A percentile compares a stretch with the other conserved stretches of the same genome.
Conservation (phyloP, 2,888 invertebrate genomes). For the Chrysolina haemoptera region DNA sequence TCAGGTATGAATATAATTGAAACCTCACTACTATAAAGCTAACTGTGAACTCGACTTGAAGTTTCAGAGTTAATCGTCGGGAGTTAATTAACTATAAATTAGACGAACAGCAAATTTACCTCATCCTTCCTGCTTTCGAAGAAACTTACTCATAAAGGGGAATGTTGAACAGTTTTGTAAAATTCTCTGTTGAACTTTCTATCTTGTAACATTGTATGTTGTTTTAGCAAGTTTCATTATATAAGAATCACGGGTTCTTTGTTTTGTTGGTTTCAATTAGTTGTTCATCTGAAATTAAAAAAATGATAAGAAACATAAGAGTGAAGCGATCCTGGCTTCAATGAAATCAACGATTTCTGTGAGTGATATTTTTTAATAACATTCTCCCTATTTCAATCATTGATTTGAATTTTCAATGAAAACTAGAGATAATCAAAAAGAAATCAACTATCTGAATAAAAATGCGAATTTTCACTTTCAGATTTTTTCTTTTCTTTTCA, state of each 20-base stretch:
- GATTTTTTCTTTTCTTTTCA: no score
- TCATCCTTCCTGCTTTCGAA: slow-evolving; percentile 32
- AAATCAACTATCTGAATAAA: no score
- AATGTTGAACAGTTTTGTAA: slow-evolving; percentile 28
- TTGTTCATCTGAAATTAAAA: no score
- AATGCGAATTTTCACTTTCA: no score
- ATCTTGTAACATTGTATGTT: not conserved
- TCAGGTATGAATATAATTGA: slow-evolving; percentile 39
- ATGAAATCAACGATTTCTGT: no score
- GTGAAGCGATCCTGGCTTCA: no score
- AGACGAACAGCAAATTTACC: slow-evolving; percentile 44
- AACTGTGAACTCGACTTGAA: slow-evolving; percentile 40
- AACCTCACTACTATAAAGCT: slow-evolving; percentile 39
- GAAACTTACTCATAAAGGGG: slow-evolving; percentile 36
- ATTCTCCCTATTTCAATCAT: no score
- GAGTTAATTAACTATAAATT: slow-evolving; percentile 57
- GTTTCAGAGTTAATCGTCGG: slow-evolving; percentile 53
- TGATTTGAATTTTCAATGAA: no score
- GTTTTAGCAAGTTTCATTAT: not conserved
- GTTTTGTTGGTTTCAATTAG: not conserved
- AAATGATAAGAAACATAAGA: no score
- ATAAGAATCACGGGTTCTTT: not conserved
- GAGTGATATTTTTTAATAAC: no score
- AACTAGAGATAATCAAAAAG: no score
- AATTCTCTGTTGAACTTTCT: slow-evolving; percentile 36